Base-by-base conservation (phyloP, 2,888 invertebrate genomes). In the Tupiocoris notatus region DNA sequence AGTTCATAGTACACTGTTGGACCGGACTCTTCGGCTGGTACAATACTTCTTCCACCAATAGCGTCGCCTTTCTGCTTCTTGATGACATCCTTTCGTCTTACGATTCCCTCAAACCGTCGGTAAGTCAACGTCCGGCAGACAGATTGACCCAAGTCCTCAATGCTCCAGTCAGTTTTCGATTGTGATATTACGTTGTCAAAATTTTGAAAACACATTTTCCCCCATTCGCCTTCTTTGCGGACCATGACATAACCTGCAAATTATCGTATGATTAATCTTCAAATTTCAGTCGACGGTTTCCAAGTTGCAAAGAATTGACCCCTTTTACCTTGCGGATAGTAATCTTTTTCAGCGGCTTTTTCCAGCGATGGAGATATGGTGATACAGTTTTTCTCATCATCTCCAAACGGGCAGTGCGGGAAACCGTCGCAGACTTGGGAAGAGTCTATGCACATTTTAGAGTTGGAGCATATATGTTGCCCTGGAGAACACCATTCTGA, bases 91-190 rank as follows among this genome's bases (percentile, higher is more conserved):
- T 73, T 77, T 39, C 64, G 64, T n/a, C 73, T 63, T 2, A 58
- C 64, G 23, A 77, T 77, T 17, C 77, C 77, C n/a, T 77, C 77
- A 23, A 77, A 77, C 9, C 71, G 54, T 6, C 58, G 88, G 83
- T 89, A 92, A 16, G 92, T 92, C 85, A 92, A 89, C 1, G 91
- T 89, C 81, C 89, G 88, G 84, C 92, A 93, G 1, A 92, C 90
- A 0, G 92, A 91, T 82, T 88, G 86, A 2, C 92, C 92, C 56
- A 93, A 86, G 82, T 92, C 91, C 20, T 89, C 87, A 25, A 92
- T 85, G 81, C 89, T 88, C 84, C 90, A 88, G 1, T 87, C 85
- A 65, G 88, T 87, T 24, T 79, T 80, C 67, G 87, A 87, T 78
- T 87, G 85, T 54, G 86, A 84, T 1, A 88, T 86, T 0, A 89